These are phyloP conservation scores for Alligator mississippiensis DNA, from an alignment of 2,113 vertebrate genomes.

Conservation along the genomic window DNA sequence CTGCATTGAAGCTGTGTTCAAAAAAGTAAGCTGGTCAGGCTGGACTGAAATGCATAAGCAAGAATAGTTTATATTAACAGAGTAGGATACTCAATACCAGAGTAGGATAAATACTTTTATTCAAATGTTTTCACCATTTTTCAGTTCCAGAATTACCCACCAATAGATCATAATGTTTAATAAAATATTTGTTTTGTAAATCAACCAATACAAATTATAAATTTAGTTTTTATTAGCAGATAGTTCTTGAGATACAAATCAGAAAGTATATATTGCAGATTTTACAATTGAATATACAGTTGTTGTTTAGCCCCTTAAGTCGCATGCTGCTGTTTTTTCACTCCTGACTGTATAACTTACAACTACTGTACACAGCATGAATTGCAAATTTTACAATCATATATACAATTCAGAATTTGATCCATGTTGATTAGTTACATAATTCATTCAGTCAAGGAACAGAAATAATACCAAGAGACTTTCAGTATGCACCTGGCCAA, in stretches of 20 bases:
- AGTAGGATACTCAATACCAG: neutral
- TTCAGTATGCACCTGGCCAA: neutral
- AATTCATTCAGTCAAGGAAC: neutral
- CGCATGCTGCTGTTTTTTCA: neutral
- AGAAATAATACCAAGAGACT: neutral
- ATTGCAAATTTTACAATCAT: neutral
- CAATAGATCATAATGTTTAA: neutral
- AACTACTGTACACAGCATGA: neutral
- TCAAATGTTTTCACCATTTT: neutral
- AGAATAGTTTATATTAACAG: neutral
- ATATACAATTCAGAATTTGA: neutral
- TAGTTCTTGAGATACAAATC: neutral
- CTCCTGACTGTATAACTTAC: neutral
- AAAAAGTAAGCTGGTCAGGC: neutral
- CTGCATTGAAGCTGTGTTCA: neutral
- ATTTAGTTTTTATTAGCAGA: conserved; percentile 25
- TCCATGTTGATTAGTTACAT: neutral
- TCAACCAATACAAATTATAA: conserved; percentile 13
- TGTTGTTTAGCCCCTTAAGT: neutral
- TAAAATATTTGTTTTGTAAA: conserved; percentile 3
- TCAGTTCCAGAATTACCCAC: neutral
- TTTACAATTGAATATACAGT: neutral
- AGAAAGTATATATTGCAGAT: conserved; percentile 1
- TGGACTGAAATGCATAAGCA: neutral
- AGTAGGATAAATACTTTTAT: neutral